Evolutionary conservation across 2,888 invertebrate species (phyloP), one percentile per base, ranked within the genome.

Genomic region (Rutpela maculata): DNA sequence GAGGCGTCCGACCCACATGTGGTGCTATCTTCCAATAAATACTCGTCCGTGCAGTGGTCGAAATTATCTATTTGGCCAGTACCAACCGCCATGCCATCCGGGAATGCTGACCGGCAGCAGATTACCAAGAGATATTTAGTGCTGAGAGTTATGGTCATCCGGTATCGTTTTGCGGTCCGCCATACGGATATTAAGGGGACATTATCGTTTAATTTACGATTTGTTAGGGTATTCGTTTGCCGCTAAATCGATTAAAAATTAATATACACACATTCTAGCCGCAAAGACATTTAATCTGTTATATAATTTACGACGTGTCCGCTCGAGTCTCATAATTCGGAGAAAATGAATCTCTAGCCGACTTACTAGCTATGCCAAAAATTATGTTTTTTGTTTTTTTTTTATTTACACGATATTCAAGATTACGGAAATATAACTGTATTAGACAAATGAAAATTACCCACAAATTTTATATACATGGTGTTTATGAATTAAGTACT

Each of bases 61-160:
- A 77, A 77, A 82, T 82, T 83, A 82, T 83, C 83, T 82, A 81
- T 81, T 81, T 79, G 78, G 76, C 77, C 78, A 76, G 77, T 76
- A 43, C 76, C 74, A 70, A 43, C 76, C 74, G 66, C 76, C 80
- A 74, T 80, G 66, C 76, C 80, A 74, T 80, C 65, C 73, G 55
- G 35, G 76, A 65, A 74, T 72, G 75, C 66, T 75, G 68, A 74
- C 74, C 76, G 70, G 83, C 77, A 76, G 82, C 81, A 78, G 83
- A 83, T 84, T 83, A 83, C 80, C 76, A 69, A 66, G 83, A 84
- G 84, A 86, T 85, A 86, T 87, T 87, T 85, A 86, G 81, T 78
- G 80, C 79, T 75, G 80, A 84, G 85, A 87, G 82, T 87, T 86
- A 87, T 85, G 86, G 85, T 85, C 86, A 84, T 85, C 86, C 86